phyloP scores from a whole-genome alignment of 2,113 vertebrate species.

The Tamias sibiricus region DNA sequence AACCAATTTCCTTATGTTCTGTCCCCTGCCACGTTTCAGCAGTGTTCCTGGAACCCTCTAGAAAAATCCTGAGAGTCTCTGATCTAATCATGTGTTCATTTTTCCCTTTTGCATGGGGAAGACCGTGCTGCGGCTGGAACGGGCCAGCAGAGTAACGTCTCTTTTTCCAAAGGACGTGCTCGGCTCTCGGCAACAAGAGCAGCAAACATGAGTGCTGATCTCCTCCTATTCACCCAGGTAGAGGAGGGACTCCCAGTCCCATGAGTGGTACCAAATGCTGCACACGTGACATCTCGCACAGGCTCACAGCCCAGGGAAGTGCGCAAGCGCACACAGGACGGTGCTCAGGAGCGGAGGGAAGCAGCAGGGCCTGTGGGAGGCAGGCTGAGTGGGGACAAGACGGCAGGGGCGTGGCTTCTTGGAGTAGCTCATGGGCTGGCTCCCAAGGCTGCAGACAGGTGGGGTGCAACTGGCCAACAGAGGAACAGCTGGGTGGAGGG shows the following conservation, averaged over 20 bases:
- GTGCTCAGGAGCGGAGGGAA: background rate
- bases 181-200: background rate
- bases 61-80: background rate
- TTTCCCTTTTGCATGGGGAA: background rate
- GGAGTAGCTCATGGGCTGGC: background rate
- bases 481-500: background rate
- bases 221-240: background rate
- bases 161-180: background rate
- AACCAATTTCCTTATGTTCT: background rate
- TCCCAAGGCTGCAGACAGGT: background rate
- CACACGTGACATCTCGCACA: background rate
- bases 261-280: background rate
- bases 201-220: background rate
- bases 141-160: background rate
- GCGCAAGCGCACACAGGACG: rapidly evolving
- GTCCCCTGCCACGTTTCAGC: background rate
- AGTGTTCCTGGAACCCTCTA: background rate
- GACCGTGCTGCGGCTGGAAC: background rate
- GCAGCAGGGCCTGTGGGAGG: background rate
- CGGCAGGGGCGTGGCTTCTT: background rate
- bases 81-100: background rate
- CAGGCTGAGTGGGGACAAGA: background rate
- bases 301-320: background rate
- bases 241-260: background rate
- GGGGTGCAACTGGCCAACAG: background rate